Evolutionary conservation across 2,888 invertebrate species (phyloP), one percentile per base, ranked within the genome.

Genomic region (Lasioglossum malachurum): DNA sequence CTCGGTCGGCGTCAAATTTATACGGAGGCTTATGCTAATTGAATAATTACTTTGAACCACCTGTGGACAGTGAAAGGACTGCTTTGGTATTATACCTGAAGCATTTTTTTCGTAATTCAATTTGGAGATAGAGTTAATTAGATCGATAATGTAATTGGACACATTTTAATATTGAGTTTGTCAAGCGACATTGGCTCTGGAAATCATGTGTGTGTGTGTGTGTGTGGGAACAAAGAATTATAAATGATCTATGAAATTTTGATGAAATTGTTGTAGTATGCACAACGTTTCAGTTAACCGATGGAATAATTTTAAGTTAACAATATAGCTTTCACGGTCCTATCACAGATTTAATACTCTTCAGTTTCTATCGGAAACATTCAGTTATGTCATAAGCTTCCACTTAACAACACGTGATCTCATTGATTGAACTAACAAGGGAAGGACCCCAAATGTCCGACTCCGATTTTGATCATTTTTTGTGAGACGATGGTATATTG

Each of bases 21-120:
- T 41, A 41, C 12, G 12, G 12, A 31, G 73, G 16, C 27, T 72
- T 49, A 27, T 46, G 46, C 46, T 46, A 49, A 49, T 73, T 49
- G 31, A 46, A 49, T 72, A 71, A 41, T 64, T 64, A 31, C 31
- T 64, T 64, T 0, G 35, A 35, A 31, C 16, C 64, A 19, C 64
- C 19, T 31, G 19, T 31, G 64, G 31, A 3, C 35, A 31, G 16
- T 31, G 64, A 35, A 14, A 3, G 2, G 19, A 35, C 19, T 19
- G 16, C n/a, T 57, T 57, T 12, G 12, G 10, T 57, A 57, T 57
- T 57, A 57, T 57, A 57, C 57, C 12, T 12, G 4, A 57, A 12
- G n/a, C 57, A 57, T n/a, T n/a, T n/a, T 57, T 57, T 44, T 57
- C 57, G 57, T n/a, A 57, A 57, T 57, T 57, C 12, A 57, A 57